Evolutionary conservation across 2,888 invertebrate genomes (phyloP).

Genomic region (Didymodactylos carnosus): DNA sequence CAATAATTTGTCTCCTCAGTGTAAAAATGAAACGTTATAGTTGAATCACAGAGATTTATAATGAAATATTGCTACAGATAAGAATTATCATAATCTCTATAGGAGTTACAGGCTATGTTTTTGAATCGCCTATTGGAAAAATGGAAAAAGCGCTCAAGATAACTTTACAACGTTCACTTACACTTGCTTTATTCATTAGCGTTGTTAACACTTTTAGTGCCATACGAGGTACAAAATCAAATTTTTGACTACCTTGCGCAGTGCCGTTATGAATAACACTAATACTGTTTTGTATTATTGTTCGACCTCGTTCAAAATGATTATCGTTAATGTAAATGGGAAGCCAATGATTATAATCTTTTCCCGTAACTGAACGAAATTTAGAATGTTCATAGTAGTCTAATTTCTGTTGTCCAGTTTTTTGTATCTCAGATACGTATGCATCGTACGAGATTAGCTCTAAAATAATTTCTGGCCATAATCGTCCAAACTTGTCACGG

Average conservation of each 20-base stretch:
- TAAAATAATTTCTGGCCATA: neutral
- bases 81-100: too few relatives aligned
- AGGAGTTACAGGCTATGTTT: too few relatives aligned
- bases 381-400: neutral
- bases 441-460: neutral
- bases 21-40: too few relatives aligned
- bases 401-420: neutral
- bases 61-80: too few relatives aligned
- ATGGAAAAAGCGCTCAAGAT: too few relatives aligned
- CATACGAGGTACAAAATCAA: neutral
- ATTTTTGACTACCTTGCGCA: neutral
- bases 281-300: neutral
- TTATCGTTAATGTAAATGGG: neutral
- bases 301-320: neutral
- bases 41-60: too few relatives aligned
- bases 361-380: neutral
- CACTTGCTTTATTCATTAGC: neutral
- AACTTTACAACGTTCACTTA: too few relatives aligned
- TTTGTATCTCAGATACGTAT: neutral
- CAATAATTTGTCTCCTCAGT: too few relatives aligned
- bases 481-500: neutral
- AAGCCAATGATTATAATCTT: neutral
- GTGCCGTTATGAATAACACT: neutral
- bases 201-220: neutral
- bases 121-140: too few relatives aligned